These are phyloP conservation scores for Knipowitschia caucasica DNA, from an alignment of 2,797 vertebrate species.

Conservation along the genomic window DNA sequence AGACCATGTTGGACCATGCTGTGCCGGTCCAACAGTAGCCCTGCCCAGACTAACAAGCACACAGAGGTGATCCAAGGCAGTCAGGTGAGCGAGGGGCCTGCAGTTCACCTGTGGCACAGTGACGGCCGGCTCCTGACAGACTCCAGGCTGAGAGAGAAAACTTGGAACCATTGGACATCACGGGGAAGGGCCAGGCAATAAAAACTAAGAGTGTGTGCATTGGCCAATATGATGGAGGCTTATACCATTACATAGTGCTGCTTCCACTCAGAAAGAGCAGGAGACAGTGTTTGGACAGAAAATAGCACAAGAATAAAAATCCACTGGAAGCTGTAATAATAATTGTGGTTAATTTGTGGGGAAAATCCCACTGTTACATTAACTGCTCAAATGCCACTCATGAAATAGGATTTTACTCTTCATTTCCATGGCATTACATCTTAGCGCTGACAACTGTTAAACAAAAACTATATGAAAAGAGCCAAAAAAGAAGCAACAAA, in stretches of 20 bases:
- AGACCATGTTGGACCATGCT: conserved; percentile 4
- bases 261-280: conserved; percentile 48
- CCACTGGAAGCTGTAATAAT: conserved; percentile 53
- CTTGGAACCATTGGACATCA: conserved; percentile 28
- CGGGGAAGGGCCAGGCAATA: conserved; percentile 45
- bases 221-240: conserved; percentile 46
- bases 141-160: conserved; percentile 43
- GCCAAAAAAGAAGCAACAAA: neutral
- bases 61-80: conserved; percentile 30
- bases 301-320: conserved; percentile 61
- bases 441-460: neutral
- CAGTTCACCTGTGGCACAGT: conserved; percentile 25
- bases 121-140: conserved; percentile 46
- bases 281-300: conserved; percentile 55
- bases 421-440: neutral
- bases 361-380: conserved; percentile 38
- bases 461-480: neutral
- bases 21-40: conserved; percentile 6
- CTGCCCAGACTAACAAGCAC: conserved; percentile 35
- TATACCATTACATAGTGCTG: conserved; percentile 34
- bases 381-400: conserved; percentile 44
- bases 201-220: conserved; percentile 51
- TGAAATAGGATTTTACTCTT: conserved; percentile 16
- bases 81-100: conserved; percentile 38
- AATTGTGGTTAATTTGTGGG: conserved; percentile 51